Base-by-base conservation (phyloP, 2,113 vertebrate genomes). In the Irena cyanogastra region DNA sequence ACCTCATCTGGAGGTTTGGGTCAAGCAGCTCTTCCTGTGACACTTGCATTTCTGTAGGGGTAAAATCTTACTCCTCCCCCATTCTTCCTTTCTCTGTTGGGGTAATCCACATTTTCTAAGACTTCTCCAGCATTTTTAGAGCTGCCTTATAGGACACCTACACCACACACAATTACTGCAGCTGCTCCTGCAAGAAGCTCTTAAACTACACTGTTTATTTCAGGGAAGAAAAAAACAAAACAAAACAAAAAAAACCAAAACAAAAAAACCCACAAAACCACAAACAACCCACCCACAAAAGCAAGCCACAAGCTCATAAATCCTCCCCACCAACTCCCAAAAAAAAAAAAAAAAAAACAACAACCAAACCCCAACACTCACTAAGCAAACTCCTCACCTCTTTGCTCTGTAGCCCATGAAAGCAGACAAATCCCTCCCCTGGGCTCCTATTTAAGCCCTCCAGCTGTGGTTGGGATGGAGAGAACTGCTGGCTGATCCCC, bases 391-490 rank as follows among this genome's bases (percentile, higher is more conserved):
- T 1, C 13, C 75, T 96, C 30, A 93, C 71, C 90, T 50, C 15
- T 22, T 60, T 44, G 3, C 59, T 86, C 19, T 22, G 2, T 13
- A 54, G 31, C 6, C 50, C 15, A 4, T 16, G 28, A 65, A 53
- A 87, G 14, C 1, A 60, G 2, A 5, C 3, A 52, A 61, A 11
- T 6, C 0, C 2, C 30, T 33, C 13, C 17, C 14, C 42, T 74
- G 26, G 30, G 33, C 45, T 85, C 19, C 33, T 83, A 16, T 83
- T 93, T 88, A 77, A 90, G 54, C 57, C 47, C 47, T 70, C 82
- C 63, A 65, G 6, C 26, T 65, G 50, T 28, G 35, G 13, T 21
- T 35, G 49, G 41, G 10, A 9, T 80, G 42, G 56, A 45, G 47
- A 47, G 42, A 27, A 3, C 2, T 47, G 23, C 27, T 61, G 60